Evolutionary conservation across 2,797 vertebrate species (phyloP), one percentile per base, ranked within the genome.

Genomic region (Pseudotriccus pelzelni): DNA sequence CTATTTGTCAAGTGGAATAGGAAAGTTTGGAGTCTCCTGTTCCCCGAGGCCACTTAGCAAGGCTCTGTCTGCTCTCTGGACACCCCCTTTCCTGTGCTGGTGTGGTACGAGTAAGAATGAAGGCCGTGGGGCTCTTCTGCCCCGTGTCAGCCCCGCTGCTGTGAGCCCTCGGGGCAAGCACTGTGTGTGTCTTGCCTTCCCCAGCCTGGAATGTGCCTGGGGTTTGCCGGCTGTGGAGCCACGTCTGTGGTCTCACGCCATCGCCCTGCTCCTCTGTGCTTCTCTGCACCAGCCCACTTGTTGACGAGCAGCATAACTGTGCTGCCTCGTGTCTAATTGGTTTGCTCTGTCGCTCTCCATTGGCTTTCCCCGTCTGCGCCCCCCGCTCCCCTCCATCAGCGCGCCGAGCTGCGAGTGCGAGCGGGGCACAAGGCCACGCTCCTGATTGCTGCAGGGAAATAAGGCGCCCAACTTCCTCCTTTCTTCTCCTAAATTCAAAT

Each of bases 401-500:
- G 14, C 6, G 4, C 55, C 1, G 66, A 87, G 92, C 91, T 14
- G 88, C 1, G 70, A 91, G 84, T 8, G 30, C 39, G 89, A 90
- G 90, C 77, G 5, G 85, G 91, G 81, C 94, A 75, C 32, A 0
- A 67, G 91, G 95, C 85, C 83, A 60, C 52, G 1, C 30, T 86
- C 67, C 85, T 74, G 80, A 91, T 34, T 74, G 91, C 91, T 70
- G 80, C 68, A 91, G 87, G 69, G 86, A 95, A 92, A 89, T 80
- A 87, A 92, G 70, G 69, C 63, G 17, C 87, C 95, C 80, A 63
- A 88, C 95, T 95, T 94, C 70, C 70, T 91, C 56, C 95, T 96
- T 96, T 96, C 95, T 92, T 96, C 90, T 96, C 83, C 87, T 95
- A 96, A 97, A 95, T 95, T 93, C 95, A 90, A 74, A 94, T 96